Base-by-base conservation (phyloP, 2,797 vertebrate genomes). In the Amniataba percoides region DNA sequence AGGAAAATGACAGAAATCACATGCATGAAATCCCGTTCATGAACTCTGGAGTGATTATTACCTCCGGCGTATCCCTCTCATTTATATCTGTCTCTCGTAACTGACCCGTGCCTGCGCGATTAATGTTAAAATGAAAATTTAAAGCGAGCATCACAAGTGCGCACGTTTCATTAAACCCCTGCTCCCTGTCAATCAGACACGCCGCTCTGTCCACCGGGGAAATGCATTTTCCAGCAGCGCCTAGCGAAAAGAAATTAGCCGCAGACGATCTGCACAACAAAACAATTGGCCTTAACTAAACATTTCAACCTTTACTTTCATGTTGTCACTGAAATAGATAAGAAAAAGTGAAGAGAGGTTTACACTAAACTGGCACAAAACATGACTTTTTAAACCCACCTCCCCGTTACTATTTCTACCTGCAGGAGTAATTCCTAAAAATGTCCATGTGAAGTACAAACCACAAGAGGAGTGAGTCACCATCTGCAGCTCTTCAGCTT, bases 401-500 rank as follows among this genome's bases (percentile, higher is more conserved):
- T 3, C 23, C 12, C 11, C n/a, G n/a, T 3, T 18, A 19, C 18
- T 13, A 48, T 84, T 67, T 71, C 57, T 56, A 76, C 10, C 52
- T 65, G 36, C 7, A 59, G 21, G 45, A 64, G n/a, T 34, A 40
- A 60, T 46, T 73, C 42, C 25, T 59, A 27, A 59, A 31, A 56
- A 70, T 11, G 36, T 68, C 39, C 18, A 60, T 6, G 12, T 63
- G 23, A 76, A 56, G 34, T 48, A 39, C 10, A 71, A 78, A 73
- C 60, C 31, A 3, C 6, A 3, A 75, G 25, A 80, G 45, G 46
- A 70, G 64, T 61, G 39, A 81, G 11, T 77, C 72, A 45, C 42
- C 45, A 46, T 43, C 25, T 21, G 11, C 58, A 71, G 58, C 66
- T 83, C 58, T 23, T 43, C 56, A 43, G 75, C 75, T 77, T 78